Base-by-base conservation (phyloP, 2,113 vertebrate species). In the Hylia prasina region DNA sequence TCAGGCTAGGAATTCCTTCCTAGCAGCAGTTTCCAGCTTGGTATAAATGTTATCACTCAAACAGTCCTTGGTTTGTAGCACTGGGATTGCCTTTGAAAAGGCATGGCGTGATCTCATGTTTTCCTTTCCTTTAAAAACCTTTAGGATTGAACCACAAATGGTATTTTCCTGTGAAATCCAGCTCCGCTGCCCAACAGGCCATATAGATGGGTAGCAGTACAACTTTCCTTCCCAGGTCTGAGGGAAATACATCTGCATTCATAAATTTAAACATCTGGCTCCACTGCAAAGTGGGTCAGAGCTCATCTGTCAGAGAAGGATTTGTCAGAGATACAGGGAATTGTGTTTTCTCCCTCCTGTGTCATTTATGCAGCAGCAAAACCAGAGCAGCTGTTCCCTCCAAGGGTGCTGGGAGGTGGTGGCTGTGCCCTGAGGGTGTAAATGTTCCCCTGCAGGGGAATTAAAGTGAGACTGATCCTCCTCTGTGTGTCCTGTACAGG, bases 231-330 rank as follows among this genome's bases (percentile, higher is more conserved):
- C 89, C 71, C 47, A 42, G 48, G 23, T 42, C 45, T 87, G 82
- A 80, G 0, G 2, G 83, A 93, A 96, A 96, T 10, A 22, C 0
- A 0, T 81, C 77, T 47, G 70, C 65, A 68, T 92, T 84, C 78
- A 45, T 82, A 85, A 65, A 90, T 76, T 91, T 84, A 92, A 97
- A 85, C 94, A 91, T 68, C 80, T 92, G 66, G 82, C 79, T 88
- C 65, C 54, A 31, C 35, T 79, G 73, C 48, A 63, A 96, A 87
- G 72, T 56, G 82, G 88, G 71, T 89, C 83, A 87, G 77, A 78
- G 65, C 66, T 96, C 54, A 91, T 78, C 64, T 71, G 87, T 94
- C 82, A 93, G 90, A 93, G 94, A 51, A 75, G 64, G 54, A 77
- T 96, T 95, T 96, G 80, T 68, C 37, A 93, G 75, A 89, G 77